Base-by-base conservation (phyloP, 1,140 invertebrate genomes). In the Paracyclopina nana region DNA sequence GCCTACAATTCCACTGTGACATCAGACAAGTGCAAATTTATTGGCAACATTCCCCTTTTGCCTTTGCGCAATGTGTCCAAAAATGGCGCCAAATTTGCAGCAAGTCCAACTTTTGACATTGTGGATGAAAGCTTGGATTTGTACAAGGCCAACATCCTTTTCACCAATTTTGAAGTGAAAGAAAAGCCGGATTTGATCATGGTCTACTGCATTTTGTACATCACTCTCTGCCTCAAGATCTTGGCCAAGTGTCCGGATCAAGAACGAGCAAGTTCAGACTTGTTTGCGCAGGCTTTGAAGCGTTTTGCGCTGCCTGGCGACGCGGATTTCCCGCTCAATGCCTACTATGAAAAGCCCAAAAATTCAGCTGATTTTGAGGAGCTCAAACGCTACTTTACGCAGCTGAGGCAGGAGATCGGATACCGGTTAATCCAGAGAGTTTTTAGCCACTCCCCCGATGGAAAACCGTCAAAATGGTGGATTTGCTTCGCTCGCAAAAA, bases 71-170 rank as follows among this genome's bases (percentile, higher is more conserved):
- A 38, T 16, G 34, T 38, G 34, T 16, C 34, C 14, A 38, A n/a
- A n/a, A 38, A 38, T 16, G 34, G 34, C 34, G 94, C 87, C 1
- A 76, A 79, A 57, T 67, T 60, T 54, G 68, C 67, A 12, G 72
- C 70, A 53, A 71, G 68, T 28, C 5, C 2, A 3, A 78, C 82
- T 20, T 70, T 75, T 55, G 95, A 99, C 66, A 87, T 98, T 56
- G 86, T 99, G 56, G 94, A 99, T 69, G 95, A 98, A 72, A 82
- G 90, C 25, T 69, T 99, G 9, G 83, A 82, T 61, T 97, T 78
- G 63, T 99, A 98, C 64, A 96, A 94, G 71, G 90, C 95, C 1
- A 98, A 98, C 69, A 90, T 98, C 6, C 98, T 99, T 65, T 98
- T 98, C 63, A 78, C 88, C 57, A 95, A 87, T 40, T 98, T 94